Evolutionary conservation across 2,888 invertebrate species (phyloP).

Genomic region (Cephus runcator): DNA sequence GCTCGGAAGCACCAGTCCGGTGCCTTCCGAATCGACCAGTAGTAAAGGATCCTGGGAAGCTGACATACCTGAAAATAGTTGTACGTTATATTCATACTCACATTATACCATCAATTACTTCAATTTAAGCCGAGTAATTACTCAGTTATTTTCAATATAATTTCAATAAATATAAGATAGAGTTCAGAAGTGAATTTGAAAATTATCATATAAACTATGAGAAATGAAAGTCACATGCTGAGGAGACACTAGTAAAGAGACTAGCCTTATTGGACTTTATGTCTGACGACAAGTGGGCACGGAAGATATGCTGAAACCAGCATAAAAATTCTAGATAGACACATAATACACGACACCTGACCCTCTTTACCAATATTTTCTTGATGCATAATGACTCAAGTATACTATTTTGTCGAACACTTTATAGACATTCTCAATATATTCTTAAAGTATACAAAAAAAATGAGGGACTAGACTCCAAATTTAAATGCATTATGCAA

Average conservation of each 20-base stretch:
- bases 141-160: background rate
- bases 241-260: no score
- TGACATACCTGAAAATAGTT: conserved; percentile 47
- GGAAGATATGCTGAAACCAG: no score
- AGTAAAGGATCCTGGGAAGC: conserved; percentile 57
- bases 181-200: background rate
- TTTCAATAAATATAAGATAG: background rate
- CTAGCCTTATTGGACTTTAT: no score
- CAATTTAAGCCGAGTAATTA: conserved; percentile 19
- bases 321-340: no score
- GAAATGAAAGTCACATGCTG: background rate
- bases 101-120: conserved; percentile 4
- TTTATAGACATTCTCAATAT: background rate
- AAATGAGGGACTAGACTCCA: background rate
- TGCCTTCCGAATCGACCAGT: conserved; percentile 59
- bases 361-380: no score
- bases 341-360: no score
- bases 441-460: background rate
- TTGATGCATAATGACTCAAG: background rate
- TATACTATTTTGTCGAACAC: background rate
- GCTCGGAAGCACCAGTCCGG: conserved; percentile 49
- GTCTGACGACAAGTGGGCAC: no score
- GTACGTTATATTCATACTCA: conserved; percentile 30
- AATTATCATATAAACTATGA: background rate
- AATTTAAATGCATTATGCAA: background rate